These are phyloP conservation scores for Drosophila neonasuta DNA, from an alignment of 2,888 invertebrate species.

Conservation along the genomic window DNA sequence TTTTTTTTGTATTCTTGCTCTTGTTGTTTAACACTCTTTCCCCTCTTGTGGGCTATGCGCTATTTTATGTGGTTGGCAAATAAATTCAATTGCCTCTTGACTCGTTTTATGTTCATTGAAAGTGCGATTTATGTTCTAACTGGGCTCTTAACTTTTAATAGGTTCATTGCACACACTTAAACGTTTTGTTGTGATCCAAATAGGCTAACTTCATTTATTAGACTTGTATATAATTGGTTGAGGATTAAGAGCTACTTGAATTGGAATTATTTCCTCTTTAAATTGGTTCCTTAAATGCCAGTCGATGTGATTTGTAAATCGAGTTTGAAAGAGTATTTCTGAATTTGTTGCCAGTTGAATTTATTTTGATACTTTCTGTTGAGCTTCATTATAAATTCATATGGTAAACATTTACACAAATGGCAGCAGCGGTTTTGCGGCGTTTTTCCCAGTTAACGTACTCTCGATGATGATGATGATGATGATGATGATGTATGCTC, in stretches of 20 bases:
- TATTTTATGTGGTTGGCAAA: background rate
- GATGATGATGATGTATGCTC: constrained; percentile 8
- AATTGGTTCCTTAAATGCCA: background rate
- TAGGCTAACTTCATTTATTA: background rate
- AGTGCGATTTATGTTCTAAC: background rate
- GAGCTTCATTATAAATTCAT: constrained; percentile 69
- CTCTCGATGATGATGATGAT: constrained; percentile 18
- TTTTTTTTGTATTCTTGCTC: too few species aligned
- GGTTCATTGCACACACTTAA: background rate
- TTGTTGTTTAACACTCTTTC: constrained; percentile 7
- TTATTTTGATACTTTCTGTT: constrained; percentile 13
- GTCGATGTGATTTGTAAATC: background rate
- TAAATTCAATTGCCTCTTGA: background rate
- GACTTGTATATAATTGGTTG: background rate
- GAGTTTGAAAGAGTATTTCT: constrained; percentile 20
- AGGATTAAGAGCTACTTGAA: background rate
- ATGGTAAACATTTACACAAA: constrained; percentile 72
- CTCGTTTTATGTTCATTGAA: background rate
- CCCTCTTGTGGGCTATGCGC: background rate
- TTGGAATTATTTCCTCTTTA: background rate
- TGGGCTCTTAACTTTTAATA: background rate
- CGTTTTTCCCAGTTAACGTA: constrained; percentile 37
- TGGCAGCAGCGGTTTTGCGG: constrained; percentile 50
- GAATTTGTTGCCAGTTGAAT: background rate
- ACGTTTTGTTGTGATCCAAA: background rate